Evolutionary conservation across 1,140 invertebrate species (phyloP), one percentile per base, ranked within the genome.

Genomic region (Bombus confusus): DNA sequence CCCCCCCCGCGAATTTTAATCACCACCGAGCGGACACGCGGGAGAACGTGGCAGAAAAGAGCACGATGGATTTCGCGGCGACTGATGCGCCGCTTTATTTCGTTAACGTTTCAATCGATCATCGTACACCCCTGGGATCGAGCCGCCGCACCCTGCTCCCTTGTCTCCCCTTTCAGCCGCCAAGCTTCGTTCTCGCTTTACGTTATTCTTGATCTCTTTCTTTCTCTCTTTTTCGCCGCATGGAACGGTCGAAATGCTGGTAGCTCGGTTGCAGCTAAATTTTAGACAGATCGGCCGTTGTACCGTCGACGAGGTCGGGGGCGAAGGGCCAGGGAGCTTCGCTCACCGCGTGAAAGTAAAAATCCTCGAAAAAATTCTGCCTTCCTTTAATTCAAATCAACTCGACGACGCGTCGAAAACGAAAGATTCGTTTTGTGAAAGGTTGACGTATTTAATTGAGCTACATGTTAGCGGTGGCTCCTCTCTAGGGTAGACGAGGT

Each of bases 81-180:
- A 93, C 92, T 86, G 89, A 92, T 87, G 85, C 82, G 80, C 80
- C 86, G 89, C 87, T 89, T 91, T 90, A 90, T 90, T 91, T 89
- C 88, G 88, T 91, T 91, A 93, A 87, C 89, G 87, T 88, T 92
- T 92, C 91, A 93, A 92, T 93, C 91, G 91, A 86, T 92, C 92
- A 91, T 88, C 85, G 81, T 77, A 43, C 80, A 59, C 88, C 82
- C 83, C 68, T 80, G 89, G 89, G 88, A 90, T 82, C 66, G 64
- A 72, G 59, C 81, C 69, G 25, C 13, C 47, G 25, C 34, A 5
- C 57, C 37, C 85, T 31, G 41, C 25, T 43, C 9, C 43, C 62
- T 47, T 15, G 43, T 41, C 34, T 18, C 9, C 62, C 39, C 37
- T 37, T 52, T 52, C 28, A 34, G 37, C 10, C 2, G 28, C 66